Conservation (phyloP, 2,797 vertebrate species). For the Paramormyrops hopkinsi region DNA sequence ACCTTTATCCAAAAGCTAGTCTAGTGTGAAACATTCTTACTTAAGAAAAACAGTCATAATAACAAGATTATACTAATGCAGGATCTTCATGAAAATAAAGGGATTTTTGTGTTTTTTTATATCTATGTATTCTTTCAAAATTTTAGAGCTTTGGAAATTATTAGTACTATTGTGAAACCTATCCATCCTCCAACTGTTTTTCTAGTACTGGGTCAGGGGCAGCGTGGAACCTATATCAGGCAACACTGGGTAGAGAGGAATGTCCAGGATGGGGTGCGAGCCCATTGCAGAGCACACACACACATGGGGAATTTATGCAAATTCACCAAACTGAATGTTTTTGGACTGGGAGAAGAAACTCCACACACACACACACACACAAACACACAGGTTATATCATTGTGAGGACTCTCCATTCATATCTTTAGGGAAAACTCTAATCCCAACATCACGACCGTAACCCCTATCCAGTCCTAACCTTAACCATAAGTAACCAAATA, state of each 20-base stretch:
- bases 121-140: neutral
- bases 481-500: neutral
- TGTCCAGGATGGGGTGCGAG: neutral
- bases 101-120: neutral
- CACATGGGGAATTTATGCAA: neutral
- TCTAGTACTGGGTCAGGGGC: neutral
- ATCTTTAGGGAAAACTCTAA: neutral
- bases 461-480: neutral
- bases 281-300: neutral
- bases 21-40: neutral
- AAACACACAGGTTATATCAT: neutral
- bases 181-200: neutral
- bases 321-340: neutral
- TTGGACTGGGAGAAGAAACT: neutral
- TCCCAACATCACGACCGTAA: neutral
- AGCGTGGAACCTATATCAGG: neutral
- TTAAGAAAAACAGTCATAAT: neutral
- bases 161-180: neutral
- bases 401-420: neutral
- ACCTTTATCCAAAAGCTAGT: neutral
- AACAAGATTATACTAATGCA: neutral
- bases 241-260: neutral
- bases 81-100: neutral
- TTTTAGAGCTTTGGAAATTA: neutral
- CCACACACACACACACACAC: too few relatives aligned